A percentile compares a stretch with the other conserved stretches of the same genome.
Conservation (phyloP, 2,797 vertebrate genomes). For the Hipposideros larvatus region DNA sequence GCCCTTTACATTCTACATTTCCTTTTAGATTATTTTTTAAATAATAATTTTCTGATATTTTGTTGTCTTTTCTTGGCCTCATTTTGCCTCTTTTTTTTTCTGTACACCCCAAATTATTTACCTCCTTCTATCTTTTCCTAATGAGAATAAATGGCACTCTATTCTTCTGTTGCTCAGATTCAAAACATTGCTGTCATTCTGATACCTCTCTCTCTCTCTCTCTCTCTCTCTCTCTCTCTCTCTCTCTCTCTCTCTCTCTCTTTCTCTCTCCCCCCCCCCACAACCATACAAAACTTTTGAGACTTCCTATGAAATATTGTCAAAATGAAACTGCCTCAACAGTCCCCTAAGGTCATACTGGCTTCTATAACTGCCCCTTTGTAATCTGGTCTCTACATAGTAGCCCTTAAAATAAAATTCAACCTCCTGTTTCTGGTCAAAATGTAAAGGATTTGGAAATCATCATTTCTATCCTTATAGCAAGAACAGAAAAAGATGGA, state of each 20-base stretch:
- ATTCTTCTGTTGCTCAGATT: not conserved
- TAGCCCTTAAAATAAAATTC: not conserved
- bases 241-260: too few relatives aligned
- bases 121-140: not conserved
- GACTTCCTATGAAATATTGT: not conserved
- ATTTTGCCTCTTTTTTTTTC: not conserved
- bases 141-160: not conserved
- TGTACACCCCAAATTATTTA: not conserved
- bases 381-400: not conserved
- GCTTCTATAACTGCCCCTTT: not conserved
- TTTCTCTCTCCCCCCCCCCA: not conserved
- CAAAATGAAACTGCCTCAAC: not conserved
- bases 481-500: not conserved
- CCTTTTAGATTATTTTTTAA: not conserved
- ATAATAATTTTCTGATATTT: not conserved
- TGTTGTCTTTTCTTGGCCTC: not conserved
- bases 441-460: not conserved
- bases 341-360: not conserved
- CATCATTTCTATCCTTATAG: not conserved
- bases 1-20: not conserved
- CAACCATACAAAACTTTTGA: not conserved
- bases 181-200: not conserved
- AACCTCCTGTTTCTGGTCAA: not conserved
- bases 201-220: fast-evolving
- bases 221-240: not conserved